Base-by-base conservation (phyloP, 2,113 vertebrate genomes). In the Austrofundulus limnaeus region DNA sequence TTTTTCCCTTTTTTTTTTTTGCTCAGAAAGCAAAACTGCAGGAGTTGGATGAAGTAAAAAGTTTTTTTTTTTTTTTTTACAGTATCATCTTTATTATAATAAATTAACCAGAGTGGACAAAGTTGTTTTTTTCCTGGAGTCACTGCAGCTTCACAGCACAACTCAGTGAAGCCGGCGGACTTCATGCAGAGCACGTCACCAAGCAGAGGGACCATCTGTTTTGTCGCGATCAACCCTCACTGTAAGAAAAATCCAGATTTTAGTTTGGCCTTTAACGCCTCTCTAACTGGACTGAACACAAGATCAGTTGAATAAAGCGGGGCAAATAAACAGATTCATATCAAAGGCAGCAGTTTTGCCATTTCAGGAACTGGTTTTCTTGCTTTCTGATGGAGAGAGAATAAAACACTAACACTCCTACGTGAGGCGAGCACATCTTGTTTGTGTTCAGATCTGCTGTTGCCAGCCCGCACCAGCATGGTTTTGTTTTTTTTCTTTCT, bases 1-100 rank as follows among this genome's bases (percentile, higher is more conserved):
- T 64, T 80, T 47, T 55, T 78, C 34, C 19, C 63, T 38, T 21
- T 50, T 51, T 81, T 61, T 80, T 47, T 56, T 82, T 71, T 82
- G 80, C 82, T 81, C 81, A 84, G 11, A 0, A 63, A 51, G n/a
- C 19, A 39, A 39, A 39, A 38, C 23, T 17, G 23, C 19, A 59
- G 61, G 50, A 5, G 8, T 9, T 9, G 31, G 58, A 50, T 2
- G 31, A 34, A 34, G 31, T 34, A 8, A 34, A 10, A 34, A 8
- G 31, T 34, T 34, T 5, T 34, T 34, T 8, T 8, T 10, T 34
- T 34, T 34, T 34, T 9, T 34, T 9, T 5, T 34, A 8, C 31
- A 34, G 31, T 34, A 2, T 28, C 25, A 28, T 34, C 1, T 34
- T 34, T 34, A 34, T 34, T 9, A 9, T 34, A 34, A 34, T 34